phyloP scores from a whole-genome alignment of 2,888 invertebrate genomes.

The Actias luna region DNA sequence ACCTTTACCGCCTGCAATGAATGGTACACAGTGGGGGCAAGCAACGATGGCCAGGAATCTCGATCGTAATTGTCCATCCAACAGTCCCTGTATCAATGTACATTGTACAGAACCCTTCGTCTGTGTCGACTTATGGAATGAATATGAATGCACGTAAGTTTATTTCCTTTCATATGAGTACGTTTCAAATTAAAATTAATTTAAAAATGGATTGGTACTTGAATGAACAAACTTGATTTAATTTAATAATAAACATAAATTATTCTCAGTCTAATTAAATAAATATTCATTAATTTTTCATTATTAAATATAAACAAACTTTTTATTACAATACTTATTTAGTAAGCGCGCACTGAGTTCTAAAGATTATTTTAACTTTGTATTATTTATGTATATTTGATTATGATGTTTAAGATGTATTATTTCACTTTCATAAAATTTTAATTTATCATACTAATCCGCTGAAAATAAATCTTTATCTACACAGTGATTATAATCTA shows the following conservation, averaged over 20 bases:
- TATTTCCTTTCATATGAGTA: conserved; percentile 19
- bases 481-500: background rate
- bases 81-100: conserved; percentile 96
- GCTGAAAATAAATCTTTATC: background rate
- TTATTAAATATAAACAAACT: background rate
- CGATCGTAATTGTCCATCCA: conserved; percentile 95
- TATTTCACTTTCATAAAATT: background rate
- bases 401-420: conserved; percentile 13
- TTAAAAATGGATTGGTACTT: background rate
- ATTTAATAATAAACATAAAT: background rate
- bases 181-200: background rate
- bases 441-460: background rate
- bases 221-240: background rate
- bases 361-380: conserved; percentile 30
- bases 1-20: conserved; percentile 96
- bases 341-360: conserved; percentile 62
- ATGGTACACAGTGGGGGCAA: conserved; percentile 97
- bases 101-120: conserved; percentile 96
- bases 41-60: conserved; percentile 96
- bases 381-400: conserved; percentile 20
- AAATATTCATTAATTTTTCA: background rate
- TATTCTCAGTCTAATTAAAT: background rate
- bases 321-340: background rate
- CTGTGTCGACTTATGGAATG: conserved; percentile 98
- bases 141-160: conserved; percentile 99